Conservation (phyloP, 2,797 vertebrate species). For the Acanthurus leucopareius region DNA sequence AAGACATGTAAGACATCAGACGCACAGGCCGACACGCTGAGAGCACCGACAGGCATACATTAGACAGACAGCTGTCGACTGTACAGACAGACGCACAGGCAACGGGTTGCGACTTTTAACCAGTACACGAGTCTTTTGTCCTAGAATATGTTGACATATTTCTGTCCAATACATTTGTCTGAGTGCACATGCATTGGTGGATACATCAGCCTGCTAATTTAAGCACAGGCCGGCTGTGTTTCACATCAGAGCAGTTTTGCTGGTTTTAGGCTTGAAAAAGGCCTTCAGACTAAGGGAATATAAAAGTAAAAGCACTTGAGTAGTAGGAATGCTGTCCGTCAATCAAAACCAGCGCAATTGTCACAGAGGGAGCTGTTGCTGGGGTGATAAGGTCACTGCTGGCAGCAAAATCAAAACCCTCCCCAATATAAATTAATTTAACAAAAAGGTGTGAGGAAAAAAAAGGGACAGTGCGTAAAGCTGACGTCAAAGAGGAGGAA, state of each 20-base stretch:
- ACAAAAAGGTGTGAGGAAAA: neutral
- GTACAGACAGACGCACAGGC: conserved; percentile 1
- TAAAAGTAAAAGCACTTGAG: conserved; percentile 59
- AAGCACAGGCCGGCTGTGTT: conserved; percentile 34
- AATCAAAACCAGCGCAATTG: conserved; percentile 60
- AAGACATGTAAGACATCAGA: conserved; percentile 15
- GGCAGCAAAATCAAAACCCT: conserved; percentile 64
- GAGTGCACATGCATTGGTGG: neutral
- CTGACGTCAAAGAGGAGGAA: conserved; percentile 39
- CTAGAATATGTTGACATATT: conserved; percentile 30
- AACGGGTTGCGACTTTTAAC: conserved; percentile 41
- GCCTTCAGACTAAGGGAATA: conserved; percentile 46
- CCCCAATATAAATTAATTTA: conserved; percentile 43
- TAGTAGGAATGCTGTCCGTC: conserved; percentile 53
- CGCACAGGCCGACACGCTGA: conserved; percentile 28
- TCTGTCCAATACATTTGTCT: conserved; percentile 14
- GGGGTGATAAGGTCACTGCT: conserved; percentile 74
- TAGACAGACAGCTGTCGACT: conserved; percentile 30
- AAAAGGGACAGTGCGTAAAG: conserved; percentile 8
- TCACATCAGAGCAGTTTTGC: conserved; percentile 53
- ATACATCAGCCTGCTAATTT: conserved; percentile 32
- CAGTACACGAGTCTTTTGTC: conserved; percentile 24
- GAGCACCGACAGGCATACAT: conserved; percentile 26
- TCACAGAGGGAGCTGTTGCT: conserved; percentile 63
- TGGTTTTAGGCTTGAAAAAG: conserved; percentile 42